Base-by-base conservation (phyloP, 2,113 vertebrate genomes). In the Brachyhypopomus occidentalis region DNA sequence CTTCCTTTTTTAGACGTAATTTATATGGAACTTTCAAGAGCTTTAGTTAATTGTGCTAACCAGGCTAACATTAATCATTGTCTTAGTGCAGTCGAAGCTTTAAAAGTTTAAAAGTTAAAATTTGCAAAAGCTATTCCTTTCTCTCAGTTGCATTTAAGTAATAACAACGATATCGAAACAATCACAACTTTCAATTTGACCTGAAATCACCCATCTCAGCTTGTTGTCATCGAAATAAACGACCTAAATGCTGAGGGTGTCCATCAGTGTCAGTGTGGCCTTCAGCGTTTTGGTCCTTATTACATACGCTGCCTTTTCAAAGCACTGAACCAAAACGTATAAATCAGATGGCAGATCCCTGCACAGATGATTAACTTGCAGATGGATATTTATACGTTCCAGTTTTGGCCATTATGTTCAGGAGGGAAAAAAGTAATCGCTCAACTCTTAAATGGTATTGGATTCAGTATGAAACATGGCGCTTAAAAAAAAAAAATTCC, bases 391-490 rank as follows among this genome's bases (percentile, higher is more conserved):
- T 77, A 30, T 41, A 52, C 66, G 38, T 23, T 20, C 45, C 41
- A 76, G 45, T 63, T 63, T 45, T 58, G n/a, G 14, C 74, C 74
- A 45, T 55, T 55, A 66, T 66, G 41, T 30, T 66, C 9, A 77
- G 22, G 20, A 41, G 45, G 45, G 45, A 52, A 64, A 19, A 4
- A 75, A 62, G 41, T 62, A n/a, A n/a, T 30, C n/a, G 8, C 75
- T n/a, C 30, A 45, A 52, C 41, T 55, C 75, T 20, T 64, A 55
- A 66, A 66, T 8, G 75, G 22, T 52, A 38, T n/a, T 23, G 25
- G 17, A 30, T 77, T 20, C 75, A 64, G 60, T 64, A 77, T 75
- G n/a, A 74, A 36, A 55, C 27, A 20, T n/a, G 17, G 25, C 20
- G 36, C 58, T 34, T 38, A 38, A 64, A 63, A 64, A 76, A 48